Evolutionary conservation across 2,888 invertebrate genomes (phyloP).

Genomic region (Thymelicus acteon): DNA sequence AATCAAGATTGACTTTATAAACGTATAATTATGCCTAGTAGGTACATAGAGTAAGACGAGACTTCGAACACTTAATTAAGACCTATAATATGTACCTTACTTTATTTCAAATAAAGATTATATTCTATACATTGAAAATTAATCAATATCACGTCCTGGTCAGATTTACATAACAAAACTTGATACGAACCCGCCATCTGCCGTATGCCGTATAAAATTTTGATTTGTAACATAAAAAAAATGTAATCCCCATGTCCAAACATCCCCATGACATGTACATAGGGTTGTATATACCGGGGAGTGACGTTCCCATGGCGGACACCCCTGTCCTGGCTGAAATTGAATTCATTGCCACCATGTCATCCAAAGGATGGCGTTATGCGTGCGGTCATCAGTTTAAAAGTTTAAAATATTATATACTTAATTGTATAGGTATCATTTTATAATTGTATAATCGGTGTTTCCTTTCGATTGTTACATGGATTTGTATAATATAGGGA

Average conservation of each 20-base stretch:
- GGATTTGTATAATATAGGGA: too few relatives aligned
- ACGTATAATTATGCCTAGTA: too few relatives aligned
- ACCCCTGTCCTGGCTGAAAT: constrained; percentile 54
- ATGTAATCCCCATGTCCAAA: constrained; percentile 33
- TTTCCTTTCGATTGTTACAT: too few relatives aligned
- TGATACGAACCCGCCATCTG: constrained; percentile 22
- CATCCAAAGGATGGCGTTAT: constrained; percentile 58
- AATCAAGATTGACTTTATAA: too few relatives aligned
- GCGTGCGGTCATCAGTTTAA: constrained; percentile 33
- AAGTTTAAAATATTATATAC: background rate
- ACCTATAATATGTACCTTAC: too few relatives aligned
- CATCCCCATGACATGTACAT: constrained; percentile 40
- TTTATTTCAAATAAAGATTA: too few relatives aligned
- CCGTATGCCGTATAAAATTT: constrained; percentile 18
- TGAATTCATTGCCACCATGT: constrained; percentile 64
- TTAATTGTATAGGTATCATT: too few relatives aligned
- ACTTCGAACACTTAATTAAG: too few relatives aligned
- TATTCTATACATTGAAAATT: background rate
- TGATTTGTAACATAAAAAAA: constrained; percentile 32
- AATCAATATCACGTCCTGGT: background rate
- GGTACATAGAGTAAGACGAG: too few relatives aligned
- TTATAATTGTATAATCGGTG: background rate
- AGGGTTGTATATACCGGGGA: constrained; percentile 44
- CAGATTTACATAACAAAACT: constrained; percentile 1
- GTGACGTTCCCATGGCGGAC: constrained; percentile 60